These are phyloP conservation scores for Zaprionus obscuricornis DNA, from an alignment of 2,888 invertebrate genomes.

Conservation along the genomic window DNA sequence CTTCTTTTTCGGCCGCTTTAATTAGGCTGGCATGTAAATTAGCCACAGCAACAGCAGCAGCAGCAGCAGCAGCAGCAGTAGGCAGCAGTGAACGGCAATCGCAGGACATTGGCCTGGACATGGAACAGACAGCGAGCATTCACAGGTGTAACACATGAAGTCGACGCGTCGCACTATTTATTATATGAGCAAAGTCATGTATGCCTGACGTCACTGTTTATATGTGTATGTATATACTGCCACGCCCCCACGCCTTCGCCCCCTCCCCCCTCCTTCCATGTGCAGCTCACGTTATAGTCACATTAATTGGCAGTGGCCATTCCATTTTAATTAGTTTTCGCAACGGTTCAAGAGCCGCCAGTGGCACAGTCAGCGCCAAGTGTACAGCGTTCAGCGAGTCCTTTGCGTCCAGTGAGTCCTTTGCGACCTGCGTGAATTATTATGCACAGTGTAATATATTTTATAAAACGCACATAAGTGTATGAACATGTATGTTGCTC, in stretches of 20 bases:
- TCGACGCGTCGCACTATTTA: conserved; percentile 30
- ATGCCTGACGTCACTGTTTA: conserved; percentile 10
- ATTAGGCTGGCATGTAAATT: conserved; percentile 73
- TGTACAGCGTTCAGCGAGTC: neutral
- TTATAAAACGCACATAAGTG: conserved; percentile 47
- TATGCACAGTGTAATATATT: conserved; percentile 64
- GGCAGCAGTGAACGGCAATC: too few species aligned
- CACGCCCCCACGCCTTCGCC: neutral
- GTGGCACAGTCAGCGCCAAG: too few species aligned
- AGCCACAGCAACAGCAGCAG: conserved; percentile 31
- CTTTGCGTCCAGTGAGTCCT: conserved; percentile 12
- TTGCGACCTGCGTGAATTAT: conserved; percentile 63
- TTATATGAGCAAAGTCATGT: conserved; percentile 34
- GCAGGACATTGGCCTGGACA: neutral
- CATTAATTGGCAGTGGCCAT: conserved; percentile 76
- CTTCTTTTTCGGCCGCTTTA: conserved; percentile 62
- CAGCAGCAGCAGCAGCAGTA: conserved; percentile 11
- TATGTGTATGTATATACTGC: conserved; percentile 14
- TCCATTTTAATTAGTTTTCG: conserved; percentile 77
- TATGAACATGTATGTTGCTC: neutral
- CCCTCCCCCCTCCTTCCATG: neutral
- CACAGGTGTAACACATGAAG: conserved; percentile 47
- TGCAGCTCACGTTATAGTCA: conserved; percentile 46
- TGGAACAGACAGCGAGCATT: neutral
- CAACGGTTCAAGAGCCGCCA: conserved; percentile 64